A percentile compares a stretch with the other conserved stretches of the same genome.
phyloP scores from a whole-genome alignment of 2,888 invertebrate species.

The Temnothorax unifasciatus region DNA sequence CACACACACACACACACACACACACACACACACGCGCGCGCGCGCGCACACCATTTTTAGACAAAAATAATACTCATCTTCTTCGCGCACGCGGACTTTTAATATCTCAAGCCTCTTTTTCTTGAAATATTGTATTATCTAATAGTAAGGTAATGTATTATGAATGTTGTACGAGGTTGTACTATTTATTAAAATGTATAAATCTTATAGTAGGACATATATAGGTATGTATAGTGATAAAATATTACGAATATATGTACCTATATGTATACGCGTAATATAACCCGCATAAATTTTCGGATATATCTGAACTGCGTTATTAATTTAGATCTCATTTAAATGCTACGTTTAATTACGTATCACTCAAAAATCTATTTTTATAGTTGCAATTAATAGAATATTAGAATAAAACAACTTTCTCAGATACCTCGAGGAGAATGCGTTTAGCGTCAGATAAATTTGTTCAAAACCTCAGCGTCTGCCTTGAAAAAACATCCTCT shows the following conservation, averaged over 20 bases:
- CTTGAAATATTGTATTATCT: neutral
- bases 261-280: too few relatives aligned
- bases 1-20: too few relatives aligned
- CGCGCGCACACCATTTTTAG: neutral
- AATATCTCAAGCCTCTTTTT: neutral
- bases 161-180: too few relatives aligned
- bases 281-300: neutral
- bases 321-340: neutral
- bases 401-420: neutral
- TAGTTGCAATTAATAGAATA: neutral
- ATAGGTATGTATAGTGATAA: neutral
- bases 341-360: neutral
- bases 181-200: neutral
- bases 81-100: neutral
- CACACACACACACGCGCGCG: too few relatives aligned
- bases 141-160: too few relatives aligned
- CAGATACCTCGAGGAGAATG: neutral
- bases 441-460: neutral
- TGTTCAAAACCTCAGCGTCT: too few relatives aligned
- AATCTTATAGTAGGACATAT: neutral
- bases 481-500: neutral
- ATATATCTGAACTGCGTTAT: neutral
- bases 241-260: neutral
- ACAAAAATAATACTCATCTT: neutral
- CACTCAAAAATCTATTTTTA: neutral